Evolutionary conservation across 1,140 invertebrate genomes (phyloP).

Genomic region (Eurosta solidaginis): DNA sequence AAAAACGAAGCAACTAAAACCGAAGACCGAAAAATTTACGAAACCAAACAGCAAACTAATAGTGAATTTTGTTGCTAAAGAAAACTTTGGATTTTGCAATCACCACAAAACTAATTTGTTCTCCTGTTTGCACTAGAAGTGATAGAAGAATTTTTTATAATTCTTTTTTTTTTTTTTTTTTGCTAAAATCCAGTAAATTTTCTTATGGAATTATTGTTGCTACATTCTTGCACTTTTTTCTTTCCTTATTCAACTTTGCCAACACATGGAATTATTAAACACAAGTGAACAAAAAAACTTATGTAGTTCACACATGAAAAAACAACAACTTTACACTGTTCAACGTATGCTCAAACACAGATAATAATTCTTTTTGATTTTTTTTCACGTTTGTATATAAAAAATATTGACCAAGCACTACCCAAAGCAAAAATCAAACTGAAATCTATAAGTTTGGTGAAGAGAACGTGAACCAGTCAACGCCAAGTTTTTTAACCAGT

Average conservation of each 20-base stretch:
- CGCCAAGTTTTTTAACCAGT: not conserved
- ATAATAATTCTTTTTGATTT: not conserved
- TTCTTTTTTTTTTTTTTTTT: no score
- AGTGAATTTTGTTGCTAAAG: not conserved
- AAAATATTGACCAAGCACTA: slow-evolving; percentile 52
- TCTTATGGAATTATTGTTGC: not conserved
- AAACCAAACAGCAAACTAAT: not conserved
- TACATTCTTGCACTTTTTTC: not conserved
- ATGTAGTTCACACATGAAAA: not conserved
- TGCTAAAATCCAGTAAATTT: not conserved
- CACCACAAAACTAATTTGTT: no score
- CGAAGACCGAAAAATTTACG: not conserved
- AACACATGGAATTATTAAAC: not conserved
- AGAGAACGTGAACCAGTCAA: slow-evolving; percentile 31
- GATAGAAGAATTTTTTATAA: no score
- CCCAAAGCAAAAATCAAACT: slow-evolving; percentile 59
- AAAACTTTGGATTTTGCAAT: not conserved
- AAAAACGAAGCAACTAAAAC: slow-evolving; percentile 8
- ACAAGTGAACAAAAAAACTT: not conserved
- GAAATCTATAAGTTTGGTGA: slow-evolving; percentile 39
- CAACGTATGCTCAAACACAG: not conserved
- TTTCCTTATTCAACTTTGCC: not conserved
- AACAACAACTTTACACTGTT: not conserved
- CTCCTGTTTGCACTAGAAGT: no score
- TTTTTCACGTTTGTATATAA: slow-evolving; percentile 22